A percentile compares a stretch with the other conserved stretches of the same genome.
Evolutionary conservation across 2,113 vertebrate species (phyloP).

Genomic region (Haliaeetus leucogaster): DNA sequence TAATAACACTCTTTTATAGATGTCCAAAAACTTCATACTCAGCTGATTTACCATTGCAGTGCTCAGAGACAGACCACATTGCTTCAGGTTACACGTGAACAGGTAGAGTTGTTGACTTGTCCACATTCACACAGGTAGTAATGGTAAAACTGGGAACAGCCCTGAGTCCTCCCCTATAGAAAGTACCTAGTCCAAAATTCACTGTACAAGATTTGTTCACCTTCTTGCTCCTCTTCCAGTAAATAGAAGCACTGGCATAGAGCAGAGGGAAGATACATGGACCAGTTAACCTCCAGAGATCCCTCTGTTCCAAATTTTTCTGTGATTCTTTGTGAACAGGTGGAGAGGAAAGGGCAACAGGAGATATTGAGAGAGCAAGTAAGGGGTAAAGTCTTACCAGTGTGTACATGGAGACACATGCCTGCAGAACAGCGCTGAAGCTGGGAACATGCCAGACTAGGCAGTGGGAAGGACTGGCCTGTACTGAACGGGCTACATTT

Average conservation of each 20-base stretch:
- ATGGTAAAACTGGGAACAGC: neutral
- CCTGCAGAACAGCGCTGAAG: neutral
- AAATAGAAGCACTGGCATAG: neutral
- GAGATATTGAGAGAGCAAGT: neutral
- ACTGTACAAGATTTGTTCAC: neutral
- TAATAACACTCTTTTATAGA: neutral
- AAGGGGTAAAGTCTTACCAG: neutral
- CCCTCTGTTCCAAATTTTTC: neutral
- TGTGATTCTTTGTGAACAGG: neutral
- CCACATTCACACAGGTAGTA: neutral
- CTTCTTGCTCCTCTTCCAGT: neutral
- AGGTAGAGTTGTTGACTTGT: neutral
- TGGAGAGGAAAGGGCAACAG: neutral
- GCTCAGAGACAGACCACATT: neutral
- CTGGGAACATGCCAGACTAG: neutral
- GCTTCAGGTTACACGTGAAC: neutral
- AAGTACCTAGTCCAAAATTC: neutral
- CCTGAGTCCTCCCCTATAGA: neutral
- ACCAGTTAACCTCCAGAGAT: neutral
- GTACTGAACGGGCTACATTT: rapidly evolving
- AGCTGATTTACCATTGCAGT: neutral
- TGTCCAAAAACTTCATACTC: neutral
- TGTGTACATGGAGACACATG: neutral
- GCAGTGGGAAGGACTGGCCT: neutral
- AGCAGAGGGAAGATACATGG: neutral